Evolutionary conservation across 2,888 invertebrate genomes (phyloP).

Genomic region (Meghimatium bilineatum): DNA sequence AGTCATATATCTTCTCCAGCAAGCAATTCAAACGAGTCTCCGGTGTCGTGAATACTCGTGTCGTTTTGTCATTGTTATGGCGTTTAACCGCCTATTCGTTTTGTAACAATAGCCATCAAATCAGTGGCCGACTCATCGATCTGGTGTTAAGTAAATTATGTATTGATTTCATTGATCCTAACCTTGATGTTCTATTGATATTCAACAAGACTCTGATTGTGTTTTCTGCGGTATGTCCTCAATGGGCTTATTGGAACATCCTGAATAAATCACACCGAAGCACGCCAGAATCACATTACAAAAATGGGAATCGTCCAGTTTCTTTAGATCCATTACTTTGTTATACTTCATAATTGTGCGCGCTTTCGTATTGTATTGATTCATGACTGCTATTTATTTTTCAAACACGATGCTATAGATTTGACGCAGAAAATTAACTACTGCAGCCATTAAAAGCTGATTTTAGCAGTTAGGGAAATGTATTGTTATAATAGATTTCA

Average conservation of each 20-base stretch:
- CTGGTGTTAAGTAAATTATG: slow-evolving; percentile 25
- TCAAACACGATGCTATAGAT: no score
- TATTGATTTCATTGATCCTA: slow-evolving; percentile 8
- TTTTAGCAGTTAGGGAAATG: no score
- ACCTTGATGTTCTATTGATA: slow-evolving; percentile 8
- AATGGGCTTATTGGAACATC: not conserved
- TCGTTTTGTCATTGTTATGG: not conserved
- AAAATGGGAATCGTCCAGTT: not conserved
- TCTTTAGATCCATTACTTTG: not conserved
- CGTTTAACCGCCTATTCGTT: not conserved
- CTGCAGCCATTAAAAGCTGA: no score
- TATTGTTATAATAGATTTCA: no score
- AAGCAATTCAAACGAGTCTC: not conserved
- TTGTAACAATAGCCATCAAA: not conserved
- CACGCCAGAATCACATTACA: not conserved
- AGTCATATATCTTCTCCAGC: not conserved
- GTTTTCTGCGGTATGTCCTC: not conserved
- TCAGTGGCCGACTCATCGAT: not conserved
- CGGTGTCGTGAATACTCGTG: not conserved
- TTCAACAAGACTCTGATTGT: not conserved
- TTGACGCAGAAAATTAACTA: no score
- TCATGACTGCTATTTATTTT: not conserved
- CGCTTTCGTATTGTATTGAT: no score
- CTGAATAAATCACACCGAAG: not conserved
- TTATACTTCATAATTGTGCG: not conserved